These are phyloP conservation scores for Mesoclemmys tuberculata DNA, from an alignment of 2,113 vertebrate genomes.

Conservation along the genomic window DNA sequence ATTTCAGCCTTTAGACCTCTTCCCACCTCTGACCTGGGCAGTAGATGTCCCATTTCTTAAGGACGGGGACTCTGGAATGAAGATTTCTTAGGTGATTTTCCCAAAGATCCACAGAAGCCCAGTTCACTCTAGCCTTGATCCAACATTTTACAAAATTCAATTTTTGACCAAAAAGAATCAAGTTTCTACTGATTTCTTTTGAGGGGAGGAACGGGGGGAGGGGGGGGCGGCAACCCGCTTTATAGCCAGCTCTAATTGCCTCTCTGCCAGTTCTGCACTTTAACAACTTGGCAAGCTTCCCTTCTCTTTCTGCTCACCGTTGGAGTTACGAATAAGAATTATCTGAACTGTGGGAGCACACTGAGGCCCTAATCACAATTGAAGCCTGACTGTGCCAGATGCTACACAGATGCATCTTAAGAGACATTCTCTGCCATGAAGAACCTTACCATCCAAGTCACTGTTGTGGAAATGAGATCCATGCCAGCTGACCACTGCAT, in stretches of 20 bases:
- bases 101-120: background rate
- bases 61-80: too few relatives aligned
- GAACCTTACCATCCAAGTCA: accelerated
- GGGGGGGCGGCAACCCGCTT: background rate
- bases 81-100: too few relatives aligned
- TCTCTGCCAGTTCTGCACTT: background rate
- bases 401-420: background rate
- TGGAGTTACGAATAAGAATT: background rate
- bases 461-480: accelerated
- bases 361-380: background rate
- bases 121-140: background rate
- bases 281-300: background rate
- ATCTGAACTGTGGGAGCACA: background rate
- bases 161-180: background rate
- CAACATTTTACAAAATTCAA: background rate
- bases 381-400: background rate
- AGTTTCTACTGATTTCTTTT: background rate
- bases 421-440: background rate
- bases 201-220: too few relatives aligned
- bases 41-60: too few relatives aligned
- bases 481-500: background rate
- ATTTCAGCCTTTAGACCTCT: too few relatives aligned
- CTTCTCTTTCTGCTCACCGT: background rate
- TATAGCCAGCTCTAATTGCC: background rate
- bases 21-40: too few relatives aligned